phyloP scores from a whole-genome alignment of 2,797 vertebrate species.

The Monodelphis domestica region DNA sequence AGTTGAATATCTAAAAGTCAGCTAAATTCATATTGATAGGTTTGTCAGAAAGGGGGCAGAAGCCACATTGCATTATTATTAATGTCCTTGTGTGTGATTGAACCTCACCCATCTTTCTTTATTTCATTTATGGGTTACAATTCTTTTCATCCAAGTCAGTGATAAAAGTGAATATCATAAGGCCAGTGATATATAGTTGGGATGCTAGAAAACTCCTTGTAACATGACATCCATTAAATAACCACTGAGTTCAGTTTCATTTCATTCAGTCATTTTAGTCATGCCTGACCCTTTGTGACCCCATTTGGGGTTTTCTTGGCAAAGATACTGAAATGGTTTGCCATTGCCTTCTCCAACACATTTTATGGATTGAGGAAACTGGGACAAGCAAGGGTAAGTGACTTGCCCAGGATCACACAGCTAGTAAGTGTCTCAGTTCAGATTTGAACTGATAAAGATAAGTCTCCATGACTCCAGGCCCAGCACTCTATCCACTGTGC shows the following conservation, averaged over 20 bases:
- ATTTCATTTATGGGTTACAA: neutral
- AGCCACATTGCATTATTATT: neutral
- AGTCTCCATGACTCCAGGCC: too few relatives aligned
- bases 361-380: too few relatives aligned
- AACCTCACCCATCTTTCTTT: neutral
- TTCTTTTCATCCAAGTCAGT: neutral
- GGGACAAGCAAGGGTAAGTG: too few relatives aligned
- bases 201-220: neutral
- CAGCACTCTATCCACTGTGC: too few relatives aligned
- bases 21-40: neutral
- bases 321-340: too few relatives aligned
- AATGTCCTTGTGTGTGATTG: neutral
- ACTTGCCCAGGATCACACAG: too few relatives aligned
- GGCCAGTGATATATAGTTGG: neutral
- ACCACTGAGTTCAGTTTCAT: neutral
- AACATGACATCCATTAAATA: neutral
- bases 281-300: too few relatives aligned
- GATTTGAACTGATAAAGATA: too few relatives aligned
- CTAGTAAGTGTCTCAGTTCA: too few relatives aligned
- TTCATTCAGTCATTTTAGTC: too few relatives aligned
- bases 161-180: neutral
- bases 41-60: neutral
- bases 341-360: too few relatives aligned
- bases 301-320: too few relatives aligned
- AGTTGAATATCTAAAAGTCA: neutral